Percentiles rank a stretch among this genome's conserved stretches.
phyloP scores from a whole-genome alignment of 2,113 vertebrate genomes.

The Budorcas taxicolor region DNA sequence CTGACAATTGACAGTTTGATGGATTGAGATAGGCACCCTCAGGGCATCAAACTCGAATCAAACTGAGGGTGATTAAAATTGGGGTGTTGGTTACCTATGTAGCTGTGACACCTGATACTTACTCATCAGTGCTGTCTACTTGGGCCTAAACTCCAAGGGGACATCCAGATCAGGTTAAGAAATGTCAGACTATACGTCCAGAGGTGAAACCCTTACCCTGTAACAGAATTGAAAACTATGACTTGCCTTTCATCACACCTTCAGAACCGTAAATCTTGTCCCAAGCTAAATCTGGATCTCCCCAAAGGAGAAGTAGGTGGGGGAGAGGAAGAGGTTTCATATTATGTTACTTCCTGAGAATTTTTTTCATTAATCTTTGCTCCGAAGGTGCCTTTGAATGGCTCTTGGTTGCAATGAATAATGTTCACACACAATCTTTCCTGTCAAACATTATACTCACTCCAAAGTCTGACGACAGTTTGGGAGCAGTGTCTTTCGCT shows the following conservation, averaged over 20 bases:
- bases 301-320: not conserved
- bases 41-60: not conserved
- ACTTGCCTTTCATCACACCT: conserved; percentile 16
- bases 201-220: not conserved
- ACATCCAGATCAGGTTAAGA: not conserved
- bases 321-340: conserved; percentile 21
- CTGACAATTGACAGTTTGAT: not conserved
- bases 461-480: conserved; percentile 63
- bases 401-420: conserved; percentile 50
- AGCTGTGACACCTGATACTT: not conserved
- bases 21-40: not conserved
- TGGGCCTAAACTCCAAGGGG: not conserved
- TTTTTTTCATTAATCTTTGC: conserved; percentile 67
- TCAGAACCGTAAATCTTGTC: conserved; percentile 14
- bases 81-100: not conserved
- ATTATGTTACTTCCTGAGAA: conserved; percentile 50
- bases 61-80: not conserved
- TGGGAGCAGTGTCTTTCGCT: conserved; percentile 65
- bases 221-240: not conserved
- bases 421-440: conserved; percentile 68
- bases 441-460: conserved; percentile 74
- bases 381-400: conserved; percentile 46
- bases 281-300: conserved; percentile 39
- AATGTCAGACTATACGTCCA: not conserved
- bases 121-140: not conserved